These are phyloP conservation scores for Eupithecia inturbata DNA, from an alignment of 2,888 invertebrate species.

Conservation along the genomic window DNA sequence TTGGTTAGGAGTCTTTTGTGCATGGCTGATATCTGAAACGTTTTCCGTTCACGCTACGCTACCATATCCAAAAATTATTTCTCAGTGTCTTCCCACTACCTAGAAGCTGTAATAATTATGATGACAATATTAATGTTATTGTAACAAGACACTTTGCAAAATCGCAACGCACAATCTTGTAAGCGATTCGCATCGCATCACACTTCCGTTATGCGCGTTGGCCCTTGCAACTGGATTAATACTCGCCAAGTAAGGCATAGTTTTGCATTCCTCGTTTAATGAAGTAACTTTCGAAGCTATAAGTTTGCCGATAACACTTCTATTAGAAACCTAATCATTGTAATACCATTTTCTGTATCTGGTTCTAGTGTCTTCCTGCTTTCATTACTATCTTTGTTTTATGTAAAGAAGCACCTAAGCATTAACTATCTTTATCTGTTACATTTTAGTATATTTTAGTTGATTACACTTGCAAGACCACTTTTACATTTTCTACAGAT, in stretches of 20 bases:
- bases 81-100: not conserved
- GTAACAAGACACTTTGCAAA: not conserved
- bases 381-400: constrained; percentile 9
- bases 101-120: not conserved
- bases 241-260: constrained; percentile 36
- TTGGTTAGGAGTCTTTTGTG: not conserved
- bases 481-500: too few species aligned
- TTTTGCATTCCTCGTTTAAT: constrained; percentile 42
- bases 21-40: not conserved
- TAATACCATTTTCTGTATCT: constrained; percentile 24
- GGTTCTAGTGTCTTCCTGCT: constrained; percentile 19
- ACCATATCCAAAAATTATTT: not conserved
- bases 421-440: not conserved
- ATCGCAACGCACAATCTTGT: constrained; percentile 2
- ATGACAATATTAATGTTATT: not conserved
- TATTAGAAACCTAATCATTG: constrained; percentile 34
- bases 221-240: constrained; percentile 28
- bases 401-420: not conserved
- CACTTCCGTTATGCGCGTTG: constrained; percentile 3
- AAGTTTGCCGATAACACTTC: constrained; percentile 36
- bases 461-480: not conserved
- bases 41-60: not conserved
- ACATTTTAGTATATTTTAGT: not conserved
- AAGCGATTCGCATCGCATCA: constrained; percentile 13
- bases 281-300: constrained; percentile 35